These are phyloP conservation scores for Machaerirhynchus nigripectus DNA, from an alignment of 2,113 vertebrate species.

Conservation along the genomic window DNA sequence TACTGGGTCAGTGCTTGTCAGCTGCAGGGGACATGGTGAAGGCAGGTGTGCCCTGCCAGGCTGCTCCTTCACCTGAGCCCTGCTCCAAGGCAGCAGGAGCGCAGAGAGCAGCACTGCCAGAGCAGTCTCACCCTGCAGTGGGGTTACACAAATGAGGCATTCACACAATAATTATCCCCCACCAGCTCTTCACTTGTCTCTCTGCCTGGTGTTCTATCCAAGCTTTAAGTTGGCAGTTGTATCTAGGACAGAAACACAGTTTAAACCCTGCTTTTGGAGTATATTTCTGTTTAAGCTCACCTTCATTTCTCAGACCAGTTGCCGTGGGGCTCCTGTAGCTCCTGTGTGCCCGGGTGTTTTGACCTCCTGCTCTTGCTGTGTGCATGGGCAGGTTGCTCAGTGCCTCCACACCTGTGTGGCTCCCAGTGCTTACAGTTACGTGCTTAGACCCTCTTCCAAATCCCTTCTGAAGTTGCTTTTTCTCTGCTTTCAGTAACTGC, in stretches of 20 bases:
- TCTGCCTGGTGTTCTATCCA: not conserved
- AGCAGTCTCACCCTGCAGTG: not conserved
- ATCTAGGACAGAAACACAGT: not conserved
- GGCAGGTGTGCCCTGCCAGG: not conserved
- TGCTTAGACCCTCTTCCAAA: not conserved
- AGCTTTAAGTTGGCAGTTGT: not conserved
- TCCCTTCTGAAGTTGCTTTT: not conserved
- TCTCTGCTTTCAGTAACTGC: not conserved
- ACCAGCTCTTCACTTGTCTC: not conserved
- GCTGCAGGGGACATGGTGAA: not conserved
- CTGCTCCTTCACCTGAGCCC: not conserved
- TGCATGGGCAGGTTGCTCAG: not conserved
- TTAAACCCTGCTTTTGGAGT: not conserved
- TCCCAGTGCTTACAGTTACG: not conserved
- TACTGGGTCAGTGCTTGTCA: fast-evolving
- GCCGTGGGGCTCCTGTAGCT: not conserved
- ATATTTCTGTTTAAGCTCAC: not conserved
- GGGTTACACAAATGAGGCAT: too few species aligned
- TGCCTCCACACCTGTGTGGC: not conserved
- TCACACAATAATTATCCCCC: not conserved
- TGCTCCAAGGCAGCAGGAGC: not conserved
- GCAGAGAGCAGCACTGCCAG: not conserved
- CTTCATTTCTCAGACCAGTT: not conserved
- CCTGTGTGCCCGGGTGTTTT: not conserved
- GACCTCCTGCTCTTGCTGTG: not conserved